phyloP scores from a whole-genome alignment of 2,888 invertebrate genomes.

The Epinotia brunnichana region DNA sequence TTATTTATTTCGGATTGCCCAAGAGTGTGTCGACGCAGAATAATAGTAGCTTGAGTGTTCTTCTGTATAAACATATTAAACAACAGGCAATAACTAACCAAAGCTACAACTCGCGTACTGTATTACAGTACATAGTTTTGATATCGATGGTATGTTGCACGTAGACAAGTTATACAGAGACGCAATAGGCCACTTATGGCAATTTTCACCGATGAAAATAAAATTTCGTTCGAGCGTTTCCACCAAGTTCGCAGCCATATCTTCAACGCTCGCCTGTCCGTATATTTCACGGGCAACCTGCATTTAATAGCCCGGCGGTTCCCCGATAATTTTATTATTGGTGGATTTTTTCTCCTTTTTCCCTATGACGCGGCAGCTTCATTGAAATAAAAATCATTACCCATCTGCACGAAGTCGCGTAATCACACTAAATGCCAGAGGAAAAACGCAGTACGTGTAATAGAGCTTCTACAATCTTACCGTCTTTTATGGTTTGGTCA shows the following conservation, averaged over 20 bases:
- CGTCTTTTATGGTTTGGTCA: background rate
- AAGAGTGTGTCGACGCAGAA: background rate
- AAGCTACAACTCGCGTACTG: no score
- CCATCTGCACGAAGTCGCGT: constrained; percentile 33
- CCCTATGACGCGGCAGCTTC: constrained; percentile 68
- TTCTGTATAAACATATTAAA: no score
- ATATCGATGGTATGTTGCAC: no score
- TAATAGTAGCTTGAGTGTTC: no score
- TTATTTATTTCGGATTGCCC: background rate
- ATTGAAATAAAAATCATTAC: constrained; percentile 65
- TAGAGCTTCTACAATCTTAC: constrained; percentile 3
- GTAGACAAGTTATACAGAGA: background rate
- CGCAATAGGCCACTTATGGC: no score
- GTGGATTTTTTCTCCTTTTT: constrained; percentile 66
- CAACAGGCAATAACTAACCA: no score
- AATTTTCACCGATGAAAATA: background rate
- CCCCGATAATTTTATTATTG: constrained; percentile 82
- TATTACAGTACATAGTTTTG: no score
- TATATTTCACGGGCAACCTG: constrained; percentile 80
- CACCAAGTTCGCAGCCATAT: constrained; percentile 47
- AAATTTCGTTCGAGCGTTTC: background rate
- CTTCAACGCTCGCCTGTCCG: constrained; percentile 61
- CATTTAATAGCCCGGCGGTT: constrained; percentile 79
- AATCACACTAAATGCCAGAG: constrained; percentile 49
- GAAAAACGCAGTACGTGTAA: constrained; percentile 25